These are phyloP conservation scores for Margarornis squamiger DNA, from an alignment of 2,797 vertebrate genomes.

Conservation along the genomic window DNA sequence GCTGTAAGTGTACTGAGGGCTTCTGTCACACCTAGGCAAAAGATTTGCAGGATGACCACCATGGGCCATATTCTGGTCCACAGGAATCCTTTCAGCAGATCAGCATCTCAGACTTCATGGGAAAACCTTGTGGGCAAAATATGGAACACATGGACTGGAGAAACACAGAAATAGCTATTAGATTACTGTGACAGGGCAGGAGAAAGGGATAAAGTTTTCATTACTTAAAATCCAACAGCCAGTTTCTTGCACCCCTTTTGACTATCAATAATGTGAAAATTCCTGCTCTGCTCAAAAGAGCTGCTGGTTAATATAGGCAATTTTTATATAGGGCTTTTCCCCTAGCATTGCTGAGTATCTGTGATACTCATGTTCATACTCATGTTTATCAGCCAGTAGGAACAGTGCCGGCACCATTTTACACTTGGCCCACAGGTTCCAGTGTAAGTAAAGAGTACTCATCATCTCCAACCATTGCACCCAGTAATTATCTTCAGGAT, in stretches of 20 bases:
- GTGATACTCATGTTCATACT: not conserved
- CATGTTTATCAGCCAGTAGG: not conserved
- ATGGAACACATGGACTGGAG: not conserved
- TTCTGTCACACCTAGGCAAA: not conserved
- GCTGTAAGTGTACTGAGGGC: not conserved
- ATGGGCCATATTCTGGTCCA: not conserved
- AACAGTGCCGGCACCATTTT: not conserved
- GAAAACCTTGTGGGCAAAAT: not conserved
- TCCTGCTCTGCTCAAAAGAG: not conserved
- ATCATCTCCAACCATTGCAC: slow-evolving; percentile 6
- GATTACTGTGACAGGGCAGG: not conserved
- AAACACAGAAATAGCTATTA: not conserved
- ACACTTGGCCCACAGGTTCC: not conserved
- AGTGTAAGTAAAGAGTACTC: not conserved
- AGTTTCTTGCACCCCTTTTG: not conserved
- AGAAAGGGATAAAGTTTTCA: not conserved
- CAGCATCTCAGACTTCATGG: rapidly evolving
- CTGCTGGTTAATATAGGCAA: not conserved
- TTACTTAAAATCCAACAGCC: not conserved
- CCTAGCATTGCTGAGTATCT: not conserved
- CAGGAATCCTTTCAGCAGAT: not conserved
- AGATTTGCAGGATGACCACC: not conserved
- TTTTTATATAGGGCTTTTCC: not conserved
- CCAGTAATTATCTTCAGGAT: slow-evolving; percentile 9
- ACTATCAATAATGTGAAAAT: not conserved